Evolutionary conservation across 2,113 vertebrate genomes (phyloP).

Genomic region (Cavia porcellus): DNA sequence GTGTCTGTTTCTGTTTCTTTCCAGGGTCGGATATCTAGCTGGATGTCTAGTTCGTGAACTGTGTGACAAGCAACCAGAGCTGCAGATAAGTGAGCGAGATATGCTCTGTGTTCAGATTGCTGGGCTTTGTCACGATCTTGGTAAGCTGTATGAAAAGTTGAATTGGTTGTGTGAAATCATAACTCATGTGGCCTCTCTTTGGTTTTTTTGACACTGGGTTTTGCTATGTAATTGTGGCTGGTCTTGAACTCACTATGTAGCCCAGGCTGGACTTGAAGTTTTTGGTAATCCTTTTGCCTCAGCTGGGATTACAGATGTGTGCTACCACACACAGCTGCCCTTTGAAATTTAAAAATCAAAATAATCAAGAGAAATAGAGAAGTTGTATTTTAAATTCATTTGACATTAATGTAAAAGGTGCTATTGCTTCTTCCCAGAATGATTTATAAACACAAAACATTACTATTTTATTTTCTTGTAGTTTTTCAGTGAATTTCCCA

Average conservation of each 20-base stretch:
- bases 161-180: not conserved
- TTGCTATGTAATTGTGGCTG: too few species aligned
- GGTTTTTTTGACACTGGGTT: not conserved
- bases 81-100: conserved; percentile 92
- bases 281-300: not conserved
- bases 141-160: conserved; percentile 85
- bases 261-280: not conserved
- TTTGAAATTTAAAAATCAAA: not conserved
- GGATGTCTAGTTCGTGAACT: conserved; percentile 91
- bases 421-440: not conserved
- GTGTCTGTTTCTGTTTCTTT: not conserved
- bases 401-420: not conserved
- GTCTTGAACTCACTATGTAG: not conserved
- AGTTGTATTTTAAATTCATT: not conserved
- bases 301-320: not conserved
- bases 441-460: not conserved
- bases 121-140: conserved; percentile 97
- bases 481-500: conserved; percentile 5
- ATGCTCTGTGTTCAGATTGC: conserved; percentile 97
- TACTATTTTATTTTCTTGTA: not conserved
- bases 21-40: conserved; percentile 94
- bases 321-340: too few species aligned
- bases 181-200: not conserved
- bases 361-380: not conserved
- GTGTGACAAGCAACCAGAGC: conserved; percentile 92